Base-by-base conservation (phyloP, 2,113 vertebrate genomes). In the Austrofundulus limnaeus region DNA sequence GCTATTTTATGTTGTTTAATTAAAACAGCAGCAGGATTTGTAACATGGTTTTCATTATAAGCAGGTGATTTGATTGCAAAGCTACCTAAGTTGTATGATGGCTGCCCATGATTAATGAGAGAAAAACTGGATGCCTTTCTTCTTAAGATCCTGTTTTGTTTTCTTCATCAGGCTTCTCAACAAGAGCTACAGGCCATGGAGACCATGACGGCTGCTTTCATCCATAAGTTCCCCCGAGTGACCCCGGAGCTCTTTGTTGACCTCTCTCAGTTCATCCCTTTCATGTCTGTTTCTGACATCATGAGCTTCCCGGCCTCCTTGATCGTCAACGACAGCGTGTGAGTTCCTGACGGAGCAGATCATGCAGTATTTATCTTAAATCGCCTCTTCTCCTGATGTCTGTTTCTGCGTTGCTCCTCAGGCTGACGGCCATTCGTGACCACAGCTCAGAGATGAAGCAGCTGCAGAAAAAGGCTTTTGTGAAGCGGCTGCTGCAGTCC, bases 201-300 rank as follows among this genome's bases (percentile, higher is more conserved):
- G 75, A 93, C 90, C 13, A 92, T 97, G 89, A 94, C 93, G 0
- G 87, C 94, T 3, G 92, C 94, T 72, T 93, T 95, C 71, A 94
- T 95, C 48, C 90, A 94, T 23, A 94, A 92, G 64, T 93, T 94
- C 72, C 92, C 94, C 0, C 87, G 63, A 42, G 92, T 96, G 61
- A 95, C 94, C 21, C 94, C 95, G 11, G 93, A 95, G 70, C 89
- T 96, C 52, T 95, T 97, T 56, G 90, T 95, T 8, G 94, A 95
- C 76, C 87, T 95, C 70, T 95, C 93, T 11, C 94, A 94, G 47
- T 95, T 97, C 84, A 93, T 96, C 38, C 95, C 94, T 38, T 96
- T 95, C 82, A 90, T 95, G 94, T 94, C 94, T 1, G 93, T 94
- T 41, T 92, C 94, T 4, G 94, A 96, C 81, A 94, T 96, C 50